These are phyloP conservation scores for Molossus molossus DNA, from an alignment of 2,797 vertebrate species.

Conservation along the genomic window DNA sequence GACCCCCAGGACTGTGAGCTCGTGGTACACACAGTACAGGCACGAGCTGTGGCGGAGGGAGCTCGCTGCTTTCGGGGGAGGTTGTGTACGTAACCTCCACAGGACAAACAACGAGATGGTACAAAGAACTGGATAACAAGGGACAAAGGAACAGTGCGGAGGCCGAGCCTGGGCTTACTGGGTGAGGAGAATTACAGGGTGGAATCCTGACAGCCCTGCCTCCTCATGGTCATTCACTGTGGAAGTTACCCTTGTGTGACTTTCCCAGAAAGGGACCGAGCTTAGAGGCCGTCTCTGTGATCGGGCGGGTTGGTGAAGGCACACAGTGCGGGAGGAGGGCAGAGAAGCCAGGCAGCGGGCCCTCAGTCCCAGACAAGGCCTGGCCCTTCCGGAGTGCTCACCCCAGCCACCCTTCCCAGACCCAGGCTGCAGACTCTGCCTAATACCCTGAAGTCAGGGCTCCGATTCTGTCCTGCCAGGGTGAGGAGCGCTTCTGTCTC, in stretches of 20 bases:
- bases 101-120: not conserved
- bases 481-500: not conserved
- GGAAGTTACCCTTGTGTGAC: not conserved
- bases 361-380: not conserved
- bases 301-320: too few relatives aligned
- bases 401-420: not conserved
- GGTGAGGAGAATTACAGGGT: not conserved
- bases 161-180: too few relatives aligned
- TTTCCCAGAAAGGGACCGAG: not conserved
- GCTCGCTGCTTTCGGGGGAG: not conserved
- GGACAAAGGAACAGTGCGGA: not conserved
- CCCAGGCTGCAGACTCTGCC: not conserved
- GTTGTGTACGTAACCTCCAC: fast-evolving
- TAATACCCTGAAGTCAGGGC: not conserved
- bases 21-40: not conserved
- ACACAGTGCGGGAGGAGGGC: not conserved
- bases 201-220: not conserved
- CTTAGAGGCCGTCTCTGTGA: not conserved
- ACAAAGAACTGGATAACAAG: not conserved
- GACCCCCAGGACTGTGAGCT: not conserved
- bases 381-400: not conserved
- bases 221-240: not conserved
- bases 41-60: not conserved
- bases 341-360: not conserved
- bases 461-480: not conserved